Conservation (phyloP, 2,888 invertebrate species). For the Stegana nigrithorax region DNA sequence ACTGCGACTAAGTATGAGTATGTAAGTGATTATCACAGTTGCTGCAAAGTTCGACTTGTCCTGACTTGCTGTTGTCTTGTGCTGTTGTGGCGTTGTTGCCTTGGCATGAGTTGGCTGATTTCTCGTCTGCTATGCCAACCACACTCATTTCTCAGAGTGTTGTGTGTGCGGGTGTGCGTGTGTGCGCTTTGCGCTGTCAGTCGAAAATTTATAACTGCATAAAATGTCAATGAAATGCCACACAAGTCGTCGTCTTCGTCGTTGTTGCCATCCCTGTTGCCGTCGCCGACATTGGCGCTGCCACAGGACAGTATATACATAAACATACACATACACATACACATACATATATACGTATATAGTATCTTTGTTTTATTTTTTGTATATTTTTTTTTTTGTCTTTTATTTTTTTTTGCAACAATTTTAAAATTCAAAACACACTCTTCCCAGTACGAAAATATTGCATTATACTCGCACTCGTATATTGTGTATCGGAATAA, state of each 20-base stretch:
- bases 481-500: conserved; percentile 39
- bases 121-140: neutral
- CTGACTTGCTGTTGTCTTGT: conserved; percentile 18
- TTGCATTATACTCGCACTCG: neutral
- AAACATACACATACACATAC: neutral
- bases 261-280: neutral
- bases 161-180: neutral
- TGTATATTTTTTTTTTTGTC: neutral
- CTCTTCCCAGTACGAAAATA: neutral
- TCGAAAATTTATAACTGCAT: conserved; percentile 51
- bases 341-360: neutral
- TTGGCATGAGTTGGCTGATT: conserved; percentile 18
- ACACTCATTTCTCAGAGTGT: neutral
- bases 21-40: conserved; percentile 11
- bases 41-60: neutral
- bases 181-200: conserved; percentile 36
- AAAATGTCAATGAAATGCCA: conserved; percentile 54
- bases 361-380: neutral
- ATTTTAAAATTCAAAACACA: conserved; percentile 17
- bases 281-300: neutral
- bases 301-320: neutral
- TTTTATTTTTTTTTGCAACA: neutral
- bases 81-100: no score
- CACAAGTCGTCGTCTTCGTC: conserved; percentile 38
- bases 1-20: conserved; percentile 2